Percentiles rank a stretch among this genome's conserved stretches.
These are phyloP conservation scores for Corticium candelabrum DNA, from an alignment of 37 sponge, comb jelly and placozoan species.

Conservation along the genomic window DNA sequence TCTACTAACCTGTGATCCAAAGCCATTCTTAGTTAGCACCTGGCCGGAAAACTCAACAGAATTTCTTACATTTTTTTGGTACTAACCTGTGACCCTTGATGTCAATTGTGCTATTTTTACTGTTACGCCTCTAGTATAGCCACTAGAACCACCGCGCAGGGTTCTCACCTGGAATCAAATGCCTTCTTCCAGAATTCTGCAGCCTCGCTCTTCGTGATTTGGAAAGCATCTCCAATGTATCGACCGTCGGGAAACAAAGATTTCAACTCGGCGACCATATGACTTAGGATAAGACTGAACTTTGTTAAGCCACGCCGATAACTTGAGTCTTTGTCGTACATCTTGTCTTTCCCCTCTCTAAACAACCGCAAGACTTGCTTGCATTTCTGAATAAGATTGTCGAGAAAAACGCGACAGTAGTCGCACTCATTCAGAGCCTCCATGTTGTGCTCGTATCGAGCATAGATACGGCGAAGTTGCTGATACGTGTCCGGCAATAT, in stretches of 20 bases:
- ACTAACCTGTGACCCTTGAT: no score
- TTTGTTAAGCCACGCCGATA: slow-evolving; percentile 76
- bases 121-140: no score
- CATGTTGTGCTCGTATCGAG: slow-evolving; percentile 71
- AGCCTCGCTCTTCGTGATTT: slow-evolving; percentile 82
- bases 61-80: no score
- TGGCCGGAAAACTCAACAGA: no score
- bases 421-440: slow-evolving; percentile 67
- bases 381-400: slow-evolving; percentile 82
- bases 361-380: slow-evolving; percentile 81
- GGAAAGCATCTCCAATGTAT: slow-evolving; percentile 65
- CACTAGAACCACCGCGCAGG: no score
- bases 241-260: slow-evolving; percentile 66
- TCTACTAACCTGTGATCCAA: no score
- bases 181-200: slow-evolving; percentile 73
- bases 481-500: slow-evolving; percentile 95
- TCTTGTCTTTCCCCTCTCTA: slow-evolving; percentile 76
- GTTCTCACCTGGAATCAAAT: slow-evolving; percentile 75
- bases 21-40: no score
- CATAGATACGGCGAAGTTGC: slow-evolving; percentile 67
- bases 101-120: no score
- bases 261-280: slow-evolving; percentile 93
- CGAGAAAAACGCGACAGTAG: slow-evolving; percentile 87
- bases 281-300: slow-evolving; percentile 89
- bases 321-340: slow-evolving; percentile 69